These are phyloP conservation scores for Amblyopsis hoosieri DNA, from an alignment of 2,797 vertebrate species.

Conservation along the genomic window DNA sequence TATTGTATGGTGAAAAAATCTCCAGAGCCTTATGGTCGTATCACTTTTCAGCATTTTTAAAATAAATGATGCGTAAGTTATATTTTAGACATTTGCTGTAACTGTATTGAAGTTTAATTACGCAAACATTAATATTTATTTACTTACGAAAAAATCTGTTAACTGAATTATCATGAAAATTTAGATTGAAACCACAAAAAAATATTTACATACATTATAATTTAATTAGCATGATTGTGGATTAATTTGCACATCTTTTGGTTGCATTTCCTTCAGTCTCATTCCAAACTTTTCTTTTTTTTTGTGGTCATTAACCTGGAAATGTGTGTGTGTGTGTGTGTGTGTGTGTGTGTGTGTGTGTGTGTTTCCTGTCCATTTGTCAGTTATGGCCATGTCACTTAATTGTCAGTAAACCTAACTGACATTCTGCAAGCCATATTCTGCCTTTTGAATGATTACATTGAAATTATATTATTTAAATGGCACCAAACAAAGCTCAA, in stretches of 20 bases:
- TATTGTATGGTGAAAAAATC: neutral
- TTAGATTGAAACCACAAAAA: neutral
- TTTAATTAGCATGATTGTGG: conserved; percentile 30
- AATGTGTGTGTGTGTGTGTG: conserved; percentile 40
- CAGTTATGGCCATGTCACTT: conserved; percentile 36
- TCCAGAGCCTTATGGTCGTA: too few species aligned
- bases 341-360: conserved; percentile 42
- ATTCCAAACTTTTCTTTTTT: conserved; percentile 67
- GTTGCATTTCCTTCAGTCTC: conserved; percentile 67
- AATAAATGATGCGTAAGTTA: too few species aligned
- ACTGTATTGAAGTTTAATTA: too few species aligned
- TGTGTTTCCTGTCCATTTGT: conserved; percentile 27
- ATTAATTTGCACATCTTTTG: conserved; percentile 51
- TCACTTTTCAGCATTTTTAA: too few species aligned
- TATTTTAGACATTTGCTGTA: too few species aligned
- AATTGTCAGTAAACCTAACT: conserved; percentile 32
- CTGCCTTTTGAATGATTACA: conserved; percentile 26
- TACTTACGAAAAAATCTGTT: too few species aligned
- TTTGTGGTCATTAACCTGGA: conserved; percentile 41
- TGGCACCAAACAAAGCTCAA: conserved; percentile 24
- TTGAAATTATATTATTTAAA: conserved; percentile 17
- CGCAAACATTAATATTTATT: too few species aligned
- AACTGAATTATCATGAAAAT: too few species aligned
- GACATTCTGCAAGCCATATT: conserved; percentile 7
- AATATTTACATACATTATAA: conserved; percentile 6